phyloP scores from a whole-genome alignment of 2,113 vertebrate genomes.

The Oxygymnocypris stewartii region DNA sequence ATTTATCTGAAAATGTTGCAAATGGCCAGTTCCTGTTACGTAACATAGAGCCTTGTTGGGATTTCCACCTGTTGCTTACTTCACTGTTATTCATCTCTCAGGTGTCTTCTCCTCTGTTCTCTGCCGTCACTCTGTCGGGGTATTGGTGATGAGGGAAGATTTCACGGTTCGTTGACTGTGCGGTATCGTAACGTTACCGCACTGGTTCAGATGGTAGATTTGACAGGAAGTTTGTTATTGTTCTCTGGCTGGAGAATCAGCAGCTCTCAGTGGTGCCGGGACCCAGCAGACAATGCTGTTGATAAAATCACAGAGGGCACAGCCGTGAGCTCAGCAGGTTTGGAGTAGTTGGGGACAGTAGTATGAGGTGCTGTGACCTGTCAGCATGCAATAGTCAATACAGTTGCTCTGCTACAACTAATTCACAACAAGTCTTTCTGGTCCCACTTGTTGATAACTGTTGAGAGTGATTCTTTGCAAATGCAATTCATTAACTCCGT shows the following conservation, averaged over 20 bases:
- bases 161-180: constrained; percentile 16
- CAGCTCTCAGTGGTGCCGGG: constrained; percentile 39
- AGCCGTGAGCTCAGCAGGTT: constrained; percentile 34
- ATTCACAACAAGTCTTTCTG: constrained; percentile 14
- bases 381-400: not conserved
- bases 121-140: not conserved
- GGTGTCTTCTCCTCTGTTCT: not conserved
- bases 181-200: not conserved
- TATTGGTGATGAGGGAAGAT: not conserved
- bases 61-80: constrained; percentile 23
- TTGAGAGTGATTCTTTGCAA: not conserved
- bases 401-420: not conserved
- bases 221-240: constrained; percentile 54
- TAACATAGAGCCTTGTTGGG: not conserved
- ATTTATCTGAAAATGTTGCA: not conserved
- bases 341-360: constrained; percentile 5
- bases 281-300: constrained; percentile 30
- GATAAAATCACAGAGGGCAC: constrained; percentile 25
- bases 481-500: not conserved
- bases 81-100: not conserved
- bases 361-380: constrained; percentile 5
- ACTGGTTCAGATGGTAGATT: constrained; percentile 38
- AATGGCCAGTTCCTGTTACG: not conserved
- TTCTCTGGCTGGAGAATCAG: constrained; percentile 45
- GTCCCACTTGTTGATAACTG: not conserved